Conservation (phyloP, 1,140 invertebrate species). For the Papilio xuthus region DNA sequence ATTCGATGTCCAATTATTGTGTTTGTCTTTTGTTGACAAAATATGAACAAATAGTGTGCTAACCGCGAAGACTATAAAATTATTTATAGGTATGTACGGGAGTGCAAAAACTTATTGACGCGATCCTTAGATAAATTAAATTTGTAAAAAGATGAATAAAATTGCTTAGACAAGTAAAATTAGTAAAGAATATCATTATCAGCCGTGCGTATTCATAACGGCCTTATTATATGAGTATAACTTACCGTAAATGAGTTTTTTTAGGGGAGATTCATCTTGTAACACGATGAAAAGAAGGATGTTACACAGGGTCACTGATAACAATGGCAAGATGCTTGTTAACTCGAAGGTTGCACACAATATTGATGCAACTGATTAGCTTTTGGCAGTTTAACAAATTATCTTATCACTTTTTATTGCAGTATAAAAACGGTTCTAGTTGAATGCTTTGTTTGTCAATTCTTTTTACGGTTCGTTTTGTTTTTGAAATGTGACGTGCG, state of each 20-base stretch:
- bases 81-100: background rate
- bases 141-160: no score
- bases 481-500: conserved; percentile 5
- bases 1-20: conserved; percentile 1
- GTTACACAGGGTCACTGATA: conserved; percentile 33
- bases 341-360: conserved; percentile 32
- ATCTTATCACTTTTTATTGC: conserved; percentile 20
- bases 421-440: conserved; percentile 14
- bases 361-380: conserved; percentile 28
- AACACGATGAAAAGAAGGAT: conserved; percentile 32
- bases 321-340: conserved; percentile 37
- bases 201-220: background rate
- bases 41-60: background rate
- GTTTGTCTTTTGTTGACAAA: background rate
- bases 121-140: no score
- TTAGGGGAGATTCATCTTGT: conserved; percentile 8
- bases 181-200: background rate
- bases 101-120: background rate
- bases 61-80: background rate
- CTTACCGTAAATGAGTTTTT: conserved; percentile 9
- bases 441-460: conserved; percentile 10
- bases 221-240: background rate
- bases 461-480: conserved; percentile 13
- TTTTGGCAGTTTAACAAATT: conserved; percentile 21
- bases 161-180: no score